A percentile compares a stretch with the other conserved stretches of the same genome.
These are phyloP conservation scores for Mionectes macconnelli DNA, from an alignment of 2,113 vertebrate genomes.

Conservation along the genomic window DNA sequence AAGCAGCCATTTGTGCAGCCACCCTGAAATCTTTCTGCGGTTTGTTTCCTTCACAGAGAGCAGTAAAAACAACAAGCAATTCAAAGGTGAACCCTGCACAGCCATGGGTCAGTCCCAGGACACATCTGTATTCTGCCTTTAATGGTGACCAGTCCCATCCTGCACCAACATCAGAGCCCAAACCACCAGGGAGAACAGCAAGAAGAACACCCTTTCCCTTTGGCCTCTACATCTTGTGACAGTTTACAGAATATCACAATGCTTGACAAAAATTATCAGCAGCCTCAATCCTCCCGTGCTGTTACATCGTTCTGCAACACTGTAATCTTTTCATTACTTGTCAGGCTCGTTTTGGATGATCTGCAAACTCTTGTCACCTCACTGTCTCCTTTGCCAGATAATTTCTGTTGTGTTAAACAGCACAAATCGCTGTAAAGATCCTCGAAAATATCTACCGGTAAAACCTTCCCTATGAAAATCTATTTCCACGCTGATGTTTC, in stretches of 20 bases:
- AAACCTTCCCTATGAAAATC: background rate
- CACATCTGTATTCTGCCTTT: background rate
- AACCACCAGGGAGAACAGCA: background rate
- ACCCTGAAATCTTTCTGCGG: background rate
- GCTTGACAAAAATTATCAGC: background rate
- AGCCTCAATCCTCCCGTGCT: background rate
- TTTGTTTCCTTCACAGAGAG: background rate
- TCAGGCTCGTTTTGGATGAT: background rate
- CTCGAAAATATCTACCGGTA: background rate
- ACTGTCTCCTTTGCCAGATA: background rate
- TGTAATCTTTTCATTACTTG: background rate
- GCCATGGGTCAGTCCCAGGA: background rate
- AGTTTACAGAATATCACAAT: background rate
- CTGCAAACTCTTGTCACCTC: background rate
- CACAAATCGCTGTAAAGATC: background rate
- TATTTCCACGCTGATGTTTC: background rate
- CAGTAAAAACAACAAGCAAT: background rate
- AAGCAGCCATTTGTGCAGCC: background rate
- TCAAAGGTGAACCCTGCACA: background rate
- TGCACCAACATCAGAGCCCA: background rate
- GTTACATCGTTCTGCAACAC: background rate
- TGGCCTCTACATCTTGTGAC: background rate
- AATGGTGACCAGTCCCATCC: fast-evolving
- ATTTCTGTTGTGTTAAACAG: background rate
- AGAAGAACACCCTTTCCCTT: background rate